A percentile compares a stretch with the other conserved stretches of the same genome.
Conservation (phyloP, 2,113 vertebrate genomes). For the Rhabdornis inornatus region DNA sequence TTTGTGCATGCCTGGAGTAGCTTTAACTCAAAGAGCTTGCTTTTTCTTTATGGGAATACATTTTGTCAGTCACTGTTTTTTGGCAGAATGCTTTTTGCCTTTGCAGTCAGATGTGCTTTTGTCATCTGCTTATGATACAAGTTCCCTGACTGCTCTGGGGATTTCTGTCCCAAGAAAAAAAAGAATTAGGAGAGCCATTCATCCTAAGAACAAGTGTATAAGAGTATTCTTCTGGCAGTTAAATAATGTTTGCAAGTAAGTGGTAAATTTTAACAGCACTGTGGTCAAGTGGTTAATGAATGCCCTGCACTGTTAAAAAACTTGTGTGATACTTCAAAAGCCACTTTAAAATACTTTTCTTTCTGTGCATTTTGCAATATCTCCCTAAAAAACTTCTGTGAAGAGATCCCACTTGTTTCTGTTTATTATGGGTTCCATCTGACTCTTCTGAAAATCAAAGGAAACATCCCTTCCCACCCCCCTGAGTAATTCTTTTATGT, state of each 20-base stretch:
- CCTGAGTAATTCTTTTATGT: background rate
- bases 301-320: background rate
- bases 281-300: background rate
- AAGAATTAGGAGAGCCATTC: background rate
- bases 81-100: background rate
- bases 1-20: slow-evolving; percentile 1
- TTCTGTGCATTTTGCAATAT: background rate
- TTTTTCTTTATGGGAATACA: slow-evolving; percentile 17
- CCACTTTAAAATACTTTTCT: background rate
- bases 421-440: background rate
- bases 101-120: slow-evolving; percentile 5
- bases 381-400: background rate
- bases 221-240: background rate
- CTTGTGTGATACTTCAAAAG: background rate
- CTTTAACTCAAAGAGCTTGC: slow-evolving; percentile 2
- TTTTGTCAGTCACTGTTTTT: slow-evolving; percentile 37
- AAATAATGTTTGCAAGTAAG: background rate
- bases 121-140: background rate
- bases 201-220: background rate
- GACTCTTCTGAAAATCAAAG: background rate
- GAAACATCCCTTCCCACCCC: background rate
- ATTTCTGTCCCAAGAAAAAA: slow-evolving; percentile 11
- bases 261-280: background rate
- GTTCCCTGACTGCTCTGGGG: background rate
- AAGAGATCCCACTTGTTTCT: background rate